Evolutionary conservation across 2,888 invertebrate genomes (phyloP).

Genomic region (Dysmachus trigonus): DNA sequence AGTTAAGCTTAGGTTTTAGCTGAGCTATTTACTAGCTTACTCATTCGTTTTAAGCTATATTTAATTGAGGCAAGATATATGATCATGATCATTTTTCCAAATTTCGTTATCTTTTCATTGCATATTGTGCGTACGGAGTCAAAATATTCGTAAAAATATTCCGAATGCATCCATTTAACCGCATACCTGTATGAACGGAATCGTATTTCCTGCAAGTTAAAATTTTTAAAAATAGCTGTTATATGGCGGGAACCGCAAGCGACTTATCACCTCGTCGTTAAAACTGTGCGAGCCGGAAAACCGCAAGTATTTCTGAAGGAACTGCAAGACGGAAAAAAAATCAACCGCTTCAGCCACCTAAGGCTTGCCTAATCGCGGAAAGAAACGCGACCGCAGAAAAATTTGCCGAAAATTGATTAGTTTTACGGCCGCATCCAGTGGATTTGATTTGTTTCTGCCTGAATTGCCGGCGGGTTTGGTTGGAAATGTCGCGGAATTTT

Average conservation of each 20-base stretch:
- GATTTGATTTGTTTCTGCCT: not conserved
- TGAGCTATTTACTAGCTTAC: too few relatives aligned
- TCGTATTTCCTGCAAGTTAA: not conserved
- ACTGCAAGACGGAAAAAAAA: not conserved
- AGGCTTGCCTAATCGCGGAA: constrained; percentile 18
- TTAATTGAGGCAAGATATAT: too few relatives aligned
- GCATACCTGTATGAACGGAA: not conserved
- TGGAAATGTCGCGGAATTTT: constrained; percentile 7
- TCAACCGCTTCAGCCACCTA: constrained; percentile 2
- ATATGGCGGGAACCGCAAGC: constrained; percentile 11
- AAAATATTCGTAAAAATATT: not conserved
- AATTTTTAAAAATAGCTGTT: not conserved
- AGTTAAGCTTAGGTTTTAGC: too few relatives aligned
- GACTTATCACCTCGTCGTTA: constrained; percentile 20
- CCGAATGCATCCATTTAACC: not conserved
- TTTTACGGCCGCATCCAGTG: not conserved
- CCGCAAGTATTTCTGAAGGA: constrained; percentile 34
- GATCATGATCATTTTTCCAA: not conserved
- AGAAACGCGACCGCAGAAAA: constrained; percentile 29
- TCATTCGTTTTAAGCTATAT: too few relatives aligned
- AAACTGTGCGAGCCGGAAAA: constrained; percentile 27
- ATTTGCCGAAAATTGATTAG: constrained; percentile 43
- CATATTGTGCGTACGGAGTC: not conserved
- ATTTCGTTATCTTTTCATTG: not conserved
- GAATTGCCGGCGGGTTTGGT: not conserved